Percentiles rank a stretch among this genome's conserved stretches.
Evolutionary conservation across 2,113 vertebrate genomes (phyloP).

Genomic region (Sorex araneus): DNA sequence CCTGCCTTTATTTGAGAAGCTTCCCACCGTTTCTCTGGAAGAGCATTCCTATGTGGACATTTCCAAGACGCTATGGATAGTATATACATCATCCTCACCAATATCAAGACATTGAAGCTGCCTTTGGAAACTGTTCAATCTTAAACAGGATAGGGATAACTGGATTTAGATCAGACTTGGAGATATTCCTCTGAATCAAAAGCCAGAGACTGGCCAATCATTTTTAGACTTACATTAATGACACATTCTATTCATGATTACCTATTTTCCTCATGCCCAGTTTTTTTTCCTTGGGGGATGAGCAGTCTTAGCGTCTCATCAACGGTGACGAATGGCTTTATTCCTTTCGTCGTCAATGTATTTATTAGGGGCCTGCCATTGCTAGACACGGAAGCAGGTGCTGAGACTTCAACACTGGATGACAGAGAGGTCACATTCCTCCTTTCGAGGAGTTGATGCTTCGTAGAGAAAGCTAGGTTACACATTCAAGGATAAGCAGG

Average conservation of each 20-base stretch:
- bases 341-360: not conserved
- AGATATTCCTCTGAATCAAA: not conserved
- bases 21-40: slow-evolving; percentile 1
- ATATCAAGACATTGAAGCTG: not conserved
- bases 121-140: not conserved
- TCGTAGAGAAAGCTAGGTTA: not conserved
- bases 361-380: not conserved
- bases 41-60: not conserved
- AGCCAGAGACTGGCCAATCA: not conserved
- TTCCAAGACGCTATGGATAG: too few relatives aligned
- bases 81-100: too few relatives aligned
- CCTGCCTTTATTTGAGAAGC: not conserved
- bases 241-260: not conserved
- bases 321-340: not conserved
- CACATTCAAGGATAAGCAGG: not conserved
- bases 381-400: not conserved
- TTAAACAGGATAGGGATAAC: not conserved
- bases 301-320: not conserved
- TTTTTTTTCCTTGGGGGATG: not conserved
- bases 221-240: not conserved
- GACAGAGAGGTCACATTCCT: not conserved
- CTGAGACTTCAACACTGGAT: not conserved
- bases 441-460: not conserved
- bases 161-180: not conserved
- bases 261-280: not conserved